Conservation (phyloP, 2,888 invertebrate genomes). For the Drosophila testacea region DNA sequence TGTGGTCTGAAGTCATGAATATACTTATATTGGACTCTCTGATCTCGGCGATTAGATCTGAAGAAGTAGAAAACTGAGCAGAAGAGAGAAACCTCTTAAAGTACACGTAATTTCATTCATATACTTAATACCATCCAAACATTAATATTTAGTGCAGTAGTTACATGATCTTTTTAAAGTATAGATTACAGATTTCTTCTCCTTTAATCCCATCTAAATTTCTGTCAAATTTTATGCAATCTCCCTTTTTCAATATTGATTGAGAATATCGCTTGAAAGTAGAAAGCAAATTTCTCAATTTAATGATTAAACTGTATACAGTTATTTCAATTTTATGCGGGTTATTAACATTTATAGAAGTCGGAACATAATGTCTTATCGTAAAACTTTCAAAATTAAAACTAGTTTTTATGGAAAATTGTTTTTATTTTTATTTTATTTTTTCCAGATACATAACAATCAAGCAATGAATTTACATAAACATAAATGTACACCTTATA, state of each 20-base stretch:
- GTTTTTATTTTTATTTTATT: background rate
- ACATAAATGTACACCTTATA: too few species aligned
- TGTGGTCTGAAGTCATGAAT: conserved; percentile 11
- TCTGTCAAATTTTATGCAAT: background rate
- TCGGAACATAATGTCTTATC: conserved; percentile 10
- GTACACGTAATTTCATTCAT: background rate
- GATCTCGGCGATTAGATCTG: conserved; percentile 15
- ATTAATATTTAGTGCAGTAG: too few species aligned
- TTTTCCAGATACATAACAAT: background rate
- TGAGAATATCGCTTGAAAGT: background rate
- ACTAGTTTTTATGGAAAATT: conserved; percentile 18
- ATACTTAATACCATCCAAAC: too few species aligned
- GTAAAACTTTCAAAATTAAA: conserved; percentile 14
- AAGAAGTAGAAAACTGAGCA: background rate
- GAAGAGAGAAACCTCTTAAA: background rate
- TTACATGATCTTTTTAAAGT: too few species aligned
- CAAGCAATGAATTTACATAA: background rate
- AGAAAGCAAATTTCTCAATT: conserved; percentile 4
- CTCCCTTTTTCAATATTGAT: background rate
- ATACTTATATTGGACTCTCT: conserved; percentile 4
- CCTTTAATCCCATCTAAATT: background rate
- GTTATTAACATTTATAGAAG: conserved; percentile 13
- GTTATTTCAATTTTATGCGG: conserved; percentile 14
- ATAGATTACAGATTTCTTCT: background rate
- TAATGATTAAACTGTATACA: conserved; percentile 1